Percentiles rank a stretch among this genome's conserved stretches.
Conservation (phyloP, 2,888 invertebrate genomes). For the Trissonchulus sp. region DNA sequence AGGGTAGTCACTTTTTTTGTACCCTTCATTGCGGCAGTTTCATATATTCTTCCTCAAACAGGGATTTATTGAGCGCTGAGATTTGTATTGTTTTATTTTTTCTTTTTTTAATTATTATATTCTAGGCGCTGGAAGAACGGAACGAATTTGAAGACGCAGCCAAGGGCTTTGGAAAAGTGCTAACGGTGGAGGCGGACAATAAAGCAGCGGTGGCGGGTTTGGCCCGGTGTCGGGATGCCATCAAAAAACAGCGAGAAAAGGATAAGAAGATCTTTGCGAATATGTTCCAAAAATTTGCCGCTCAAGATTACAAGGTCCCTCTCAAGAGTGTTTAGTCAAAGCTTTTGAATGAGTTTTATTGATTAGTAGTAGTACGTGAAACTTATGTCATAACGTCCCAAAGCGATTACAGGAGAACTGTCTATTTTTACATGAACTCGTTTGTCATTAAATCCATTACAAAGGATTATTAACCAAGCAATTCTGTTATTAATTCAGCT, state of each 20-base stretch:
- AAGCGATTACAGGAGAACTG: too few relatives aligned
- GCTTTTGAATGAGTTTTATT: too few relatives aligned
- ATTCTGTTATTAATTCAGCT: too few relatives aligned
- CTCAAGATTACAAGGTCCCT: conserved; percentile 23
- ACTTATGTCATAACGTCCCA: too few relatives aligned
- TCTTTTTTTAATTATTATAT: conserved; percentile 14
- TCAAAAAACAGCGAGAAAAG: conserved; percentile 68
- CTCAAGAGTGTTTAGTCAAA: too few relatives aligned
- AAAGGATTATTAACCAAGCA: too few relatives aligned
- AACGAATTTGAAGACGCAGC: conserved; percentile 72
- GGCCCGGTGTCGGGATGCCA: conserved; percentile 62
- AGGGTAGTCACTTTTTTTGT: not conserved
- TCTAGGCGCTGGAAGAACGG: conserved; percentile 64
- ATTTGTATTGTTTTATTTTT: conserved; percentile 6
- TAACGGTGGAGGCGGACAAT: conserved; percentile 74
- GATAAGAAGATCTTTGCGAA: conserved; percentile 84
- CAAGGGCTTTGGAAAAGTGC: conserved; percentile 68
- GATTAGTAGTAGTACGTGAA: too few relatives aligned
- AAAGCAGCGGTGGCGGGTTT: conserved; percentile 66
- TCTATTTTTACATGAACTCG: too few relatives aligned
- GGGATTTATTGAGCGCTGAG: not conserved
- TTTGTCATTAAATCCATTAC: too few relatives aligned
- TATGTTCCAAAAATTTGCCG: conserved; percentile 85
- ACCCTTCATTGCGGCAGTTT: not conserved
- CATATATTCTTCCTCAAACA: too few relatives aligned